A percentile compares a stretch with the other conserved stretches of the same genome.
These are phyloP conservation scores for Campylorhamphus procurvoides DNA, from an alignment of 2,113 vertebrate genomes.

Conservation along the genomic window DNA sequence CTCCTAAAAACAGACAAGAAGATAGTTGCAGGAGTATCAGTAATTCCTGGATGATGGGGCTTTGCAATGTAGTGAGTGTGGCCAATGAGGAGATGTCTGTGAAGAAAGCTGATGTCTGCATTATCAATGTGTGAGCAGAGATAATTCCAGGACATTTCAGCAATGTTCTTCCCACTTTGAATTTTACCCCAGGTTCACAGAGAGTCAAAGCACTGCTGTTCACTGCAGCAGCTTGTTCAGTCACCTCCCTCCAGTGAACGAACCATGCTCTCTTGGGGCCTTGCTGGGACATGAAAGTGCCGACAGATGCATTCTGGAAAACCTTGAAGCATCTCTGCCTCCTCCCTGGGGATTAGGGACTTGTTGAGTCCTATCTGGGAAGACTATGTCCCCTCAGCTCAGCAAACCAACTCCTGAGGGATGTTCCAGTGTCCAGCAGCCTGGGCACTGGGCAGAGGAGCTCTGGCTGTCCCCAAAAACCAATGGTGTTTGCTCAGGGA, in stretches of 20 bases:
- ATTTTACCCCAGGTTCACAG: background rate
- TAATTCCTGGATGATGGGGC: background rate
- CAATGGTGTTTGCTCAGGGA: constrained; percentile 14
- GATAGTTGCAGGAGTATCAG: background rate
- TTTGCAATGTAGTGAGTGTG: background rate
- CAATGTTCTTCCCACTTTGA: background rate
- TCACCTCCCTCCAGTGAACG: background rate
- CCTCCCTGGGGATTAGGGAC: background rate
- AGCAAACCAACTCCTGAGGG: background rate
- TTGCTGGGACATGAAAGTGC: constrained; percentile 33
- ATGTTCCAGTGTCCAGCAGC: background rate
- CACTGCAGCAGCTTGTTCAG: constrained; percentile 32
- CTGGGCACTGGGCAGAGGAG: background rate
- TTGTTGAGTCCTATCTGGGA: background rate
- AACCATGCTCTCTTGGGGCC: background rate
- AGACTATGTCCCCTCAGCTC: background rate
- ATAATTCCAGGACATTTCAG: background rate
- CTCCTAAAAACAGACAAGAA: background rate
- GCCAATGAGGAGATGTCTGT: background rate
- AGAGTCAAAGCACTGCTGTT: background rate
- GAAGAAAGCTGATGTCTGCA: background rate
- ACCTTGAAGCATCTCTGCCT: background rate
- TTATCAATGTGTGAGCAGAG: background rate
- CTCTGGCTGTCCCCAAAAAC: background rate
- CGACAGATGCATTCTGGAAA: background rate